Evolutionary conservation across 1,140 invertebrate genomes (phyloP).

Genomic region (Drosophila persimilis): DNA sequence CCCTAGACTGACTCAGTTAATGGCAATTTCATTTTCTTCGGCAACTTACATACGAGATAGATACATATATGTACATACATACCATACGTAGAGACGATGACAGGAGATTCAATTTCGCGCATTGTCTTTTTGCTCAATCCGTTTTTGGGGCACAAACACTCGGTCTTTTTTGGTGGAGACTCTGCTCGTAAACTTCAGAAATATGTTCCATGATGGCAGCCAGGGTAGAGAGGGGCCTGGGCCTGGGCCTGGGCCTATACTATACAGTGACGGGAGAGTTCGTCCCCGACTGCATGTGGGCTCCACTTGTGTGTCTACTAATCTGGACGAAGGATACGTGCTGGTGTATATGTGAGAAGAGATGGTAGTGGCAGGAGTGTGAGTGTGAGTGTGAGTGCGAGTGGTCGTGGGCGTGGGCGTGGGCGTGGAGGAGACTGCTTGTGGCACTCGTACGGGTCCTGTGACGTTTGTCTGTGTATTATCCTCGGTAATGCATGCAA

Average conservation of each 20-base stretch:
- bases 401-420: neutral
- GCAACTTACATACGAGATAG: conserved; percentile 2
- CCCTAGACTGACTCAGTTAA: conserved; percentile 17
- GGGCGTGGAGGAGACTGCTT: neutral
- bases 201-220: too few relatives aligned
- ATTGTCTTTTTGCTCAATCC: neutral
- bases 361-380: neutral
- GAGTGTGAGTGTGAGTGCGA: conserved; percentile 2
- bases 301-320: conserved; percentile 5
- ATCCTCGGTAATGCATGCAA: conserved; percentile 79
- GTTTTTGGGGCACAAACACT: too few relatives aligned
- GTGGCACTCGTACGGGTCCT: too few relatives aligned
- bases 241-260: too few relatives aligned
- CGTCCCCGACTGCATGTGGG: neutral
- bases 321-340: conserved; percentile 43
- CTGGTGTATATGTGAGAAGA: neutral
- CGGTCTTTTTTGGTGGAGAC: neutral
- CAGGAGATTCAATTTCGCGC: conserved; percentile 42
- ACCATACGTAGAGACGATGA: conserved; percentile 7
- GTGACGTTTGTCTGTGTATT: conserved; percentile 66
- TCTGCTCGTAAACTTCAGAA: neutral
- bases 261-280: neutral
- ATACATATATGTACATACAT: too few relatives aligned
- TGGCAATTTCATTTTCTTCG: conserved; percentile 35
- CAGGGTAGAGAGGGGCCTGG: too few relatives aligned